A percentile compares a stretch with the other conserved stretches of the same genome.
phyloP scores from a whole-genome alignment of 2,888 invertebrate genomes.

The Drosophila meridionalis region DNA sequence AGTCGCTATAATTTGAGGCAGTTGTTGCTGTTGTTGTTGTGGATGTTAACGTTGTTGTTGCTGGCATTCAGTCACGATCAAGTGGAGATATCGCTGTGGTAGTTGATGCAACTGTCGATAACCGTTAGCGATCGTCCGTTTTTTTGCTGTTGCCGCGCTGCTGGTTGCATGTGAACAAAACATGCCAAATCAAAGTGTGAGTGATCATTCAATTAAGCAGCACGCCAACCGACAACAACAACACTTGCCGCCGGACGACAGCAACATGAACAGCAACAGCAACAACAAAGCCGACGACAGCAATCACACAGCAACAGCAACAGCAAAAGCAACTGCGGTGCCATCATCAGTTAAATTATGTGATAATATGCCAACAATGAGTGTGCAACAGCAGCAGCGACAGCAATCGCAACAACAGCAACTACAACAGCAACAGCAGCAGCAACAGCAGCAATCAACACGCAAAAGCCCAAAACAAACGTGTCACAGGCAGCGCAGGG shows the following conservation, averaged over 20 bases:
- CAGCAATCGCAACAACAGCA: slow-evolving; percentile 38
- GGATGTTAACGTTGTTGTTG: slow-evolving; percentile 25
- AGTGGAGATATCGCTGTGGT: slow-evolving; percentile 42
- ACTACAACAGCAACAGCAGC: slow-evolving; percentile 36
- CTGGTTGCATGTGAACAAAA: slow-evolving; percentile 72
- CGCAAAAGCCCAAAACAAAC: slow-evolving; percentile 79
- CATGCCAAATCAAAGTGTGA: slow-evolving; percentile 79
- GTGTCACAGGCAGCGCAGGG: slow-evolving; percentile 52
- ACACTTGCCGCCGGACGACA: neutral
- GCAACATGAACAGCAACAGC: slow-evolving; percentile 24
- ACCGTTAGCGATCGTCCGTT: slow-evolving; percentile 64
- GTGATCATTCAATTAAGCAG: slow-evolving; percentile 81
- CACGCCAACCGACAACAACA: slow-evolving; percentile 66
- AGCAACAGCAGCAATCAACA: slow-evolving; percentile 71
- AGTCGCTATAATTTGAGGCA: slow-evolving; percentile 47
- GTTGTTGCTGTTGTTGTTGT: slow-evolving; percentile 29
- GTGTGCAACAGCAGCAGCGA: slow-evolving; percentile 70
- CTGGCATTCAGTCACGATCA: slow-evolving; percentile 72
- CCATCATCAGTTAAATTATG: slow-evolving; percentile 82
- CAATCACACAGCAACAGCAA: slow-evolving; percentile 62
- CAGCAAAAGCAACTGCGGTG: slow-evolving; percentile 53
- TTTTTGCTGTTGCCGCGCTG: slow-evolving; percentile 24
- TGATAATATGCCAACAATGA: slow-evolving; percentile 82
- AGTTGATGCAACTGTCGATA: slow-evolving; percentile 70
- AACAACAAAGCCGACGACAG: slow-evolving; percentile 44